phyloP scores from a whole-genome alignment of 2,113 vertebrate genomes.

The Ptilorrhoa leucosticta region DNA sequence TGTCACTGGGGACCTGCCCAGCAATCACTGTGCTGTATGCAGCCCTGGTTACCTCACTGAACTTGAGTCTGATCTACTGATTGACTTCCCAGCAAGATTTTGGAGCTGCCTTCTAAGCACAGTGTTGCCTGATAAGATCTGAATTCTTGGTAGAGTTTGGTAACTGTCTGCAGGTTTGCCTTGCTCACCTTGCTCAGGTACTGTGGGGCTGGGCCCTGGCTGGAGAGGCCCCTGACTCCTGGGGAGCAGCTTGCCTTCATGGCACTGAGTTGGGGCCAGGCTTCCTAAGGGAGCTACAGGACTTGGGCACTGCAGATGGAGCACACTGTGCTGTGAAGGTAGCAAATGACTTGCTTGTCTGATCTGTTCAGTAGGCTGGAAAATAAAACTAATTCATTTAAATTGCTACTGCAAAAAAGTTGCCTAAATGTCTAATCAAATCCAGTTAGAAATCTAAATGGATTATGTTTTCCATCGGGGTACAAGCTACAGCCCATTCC shows the following conservation, averaged over 20 bases:
- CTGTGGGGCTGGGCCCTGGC: neutral
- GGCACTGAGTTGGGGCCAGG: fast-evolving
- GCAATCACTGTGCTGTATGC: neutral
- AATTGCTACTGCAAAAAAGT: neutral
- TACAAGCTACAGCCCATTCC: neutral
- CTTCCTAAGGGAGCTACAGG: neutral
- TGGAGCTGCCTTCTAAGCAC: neutral
- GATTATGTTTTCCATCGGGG: neutral
- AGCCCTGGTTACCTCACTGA: neutral
- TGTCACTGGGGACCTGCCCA: neutral
- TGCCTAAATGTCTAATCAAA: neutral
- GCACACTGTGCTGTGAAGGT: fast-evolving
- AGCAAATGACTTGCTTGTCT: neutral
- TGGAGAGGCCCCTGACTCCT: neutral
- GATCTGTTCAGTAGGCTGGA: neutral
- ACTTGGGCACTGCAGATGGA: neutral
- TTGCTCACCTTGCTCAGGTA: neutral
- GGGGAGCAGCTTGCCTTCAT: neutral
- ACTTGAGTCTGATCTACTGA: neutral
- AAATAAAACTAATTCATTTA: neutral
- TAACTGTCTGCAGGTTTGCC: neutral
- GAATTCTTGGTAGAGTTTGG: neutral
- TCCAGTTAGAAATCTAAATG: neutral
- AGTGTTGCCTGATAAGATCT: neutral
- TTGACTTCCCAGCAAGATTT: neutral